These are phyloP conservation scores for Cotesia typhae DNA, from an alignment of 1,140 invertebrate species.

Conservation along the genomic window DNA sequence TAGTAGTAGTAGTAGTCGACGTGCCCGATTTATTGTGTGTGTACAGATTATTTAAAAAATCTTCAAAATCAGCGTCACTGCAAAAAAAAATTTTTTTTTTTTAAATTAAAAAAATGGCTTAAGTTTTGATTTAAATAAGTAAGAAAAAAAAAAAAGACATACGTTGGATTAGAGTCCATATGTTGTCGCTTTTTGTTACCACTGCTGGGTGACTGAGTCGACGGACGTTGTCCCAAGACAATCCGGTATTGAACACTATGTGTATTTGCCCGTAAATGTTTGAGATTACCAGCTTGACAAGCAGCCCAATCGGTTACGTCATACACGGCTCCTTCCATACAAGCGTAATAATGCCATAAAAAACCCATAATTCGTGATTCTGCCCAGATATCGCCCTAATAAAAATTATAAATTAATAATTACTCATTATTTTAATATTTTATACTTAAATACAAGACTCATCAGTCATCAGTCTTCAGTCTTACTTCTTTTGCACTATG, in stretches of 20 bases:
- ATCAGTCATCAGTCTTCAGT: no score
- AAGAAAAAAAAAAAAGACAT: conserved; percentile 11
- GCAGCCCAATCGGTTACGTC: conserved; percentile 96
- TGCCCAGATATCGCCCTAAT: conserved; percentile 94
- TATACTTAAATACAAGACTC: conserved; percentile 33
- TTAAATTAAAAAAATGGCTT: no score
- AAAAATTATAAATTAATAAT: conserved; percentile 36
- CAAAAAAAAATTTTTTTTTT: conserved; percentile 29
- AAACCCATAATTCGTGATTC: conserved; percentile 88
- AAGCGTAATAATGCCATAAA: conserved; percentile 93
- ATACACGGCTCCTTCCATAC: conserved; percentile 93
- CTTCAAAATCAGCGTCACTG: conserved; percentile 72
- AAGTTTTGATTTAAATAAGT: conserved; percentile 6
- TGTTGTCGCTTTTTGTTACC: conserved; percentile 56
- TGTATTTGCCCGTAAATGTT: conserved; percentile 83
- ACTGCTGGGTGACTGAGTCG: conserved; percentile 56
- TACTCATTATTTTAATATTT: conserved; percentile 21
- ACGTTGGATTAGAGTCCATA: conserved; percentile 56
- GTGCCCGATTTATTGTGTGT: conserved; percentile 60
- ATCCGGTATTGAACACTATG: conserved; percentile 93
- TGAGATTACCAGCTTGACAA: conserved; percentile 86
- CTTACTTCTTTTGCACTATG: conserved; percentile 90
- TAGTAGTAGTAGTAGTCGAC: conserved; percentile 41
- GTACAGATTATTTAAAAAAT: conserved; percentile 72
- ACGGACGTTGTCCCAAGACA: conserved; percentile 76